Evolutionary conservation across 1,140 invertebrate genomes (phyloP).

Genomic region (Babylonia areolata): DNA sequence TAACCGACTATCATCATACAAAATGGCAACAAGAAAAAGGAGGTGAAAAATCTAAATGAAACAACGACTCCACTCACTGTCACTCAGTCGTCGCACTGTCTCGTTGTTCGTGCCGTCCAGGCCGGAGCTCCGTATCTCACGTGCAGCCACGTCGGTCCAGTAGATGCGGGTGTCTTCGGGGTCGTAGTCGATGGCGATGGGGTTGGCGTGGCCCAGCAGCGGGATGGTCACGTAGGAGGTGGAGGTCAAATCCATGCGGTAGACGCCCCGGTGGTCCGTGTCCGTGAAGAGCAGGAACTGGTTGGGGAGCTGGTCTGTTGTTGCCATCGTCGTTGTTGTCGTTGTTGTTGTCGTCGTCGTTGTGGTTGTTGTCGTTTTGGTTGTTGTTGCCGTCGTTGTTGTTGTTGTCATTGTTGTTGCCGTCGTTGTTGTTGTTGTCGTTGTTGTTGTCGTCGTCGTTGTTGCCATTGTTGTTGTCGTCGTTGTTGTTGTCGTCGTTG

Average conservation of each 20-base stretch:
- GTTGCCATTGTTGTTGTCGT: background rate
- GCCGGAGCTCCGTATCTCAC: slow-evolving; percentile 83
- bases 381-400: too few relatives aligned
- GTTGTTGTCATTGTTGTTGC: too few relatives aligned
- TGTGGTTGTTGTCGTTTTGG: too few relatives aligned
- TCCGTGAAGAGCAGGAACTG: slow-evolving; percentile 64
- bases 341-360: too few relatives aligned
- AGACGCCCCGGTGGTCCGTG: slow-evolving; percentile 49
- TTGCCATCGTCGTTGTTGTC: background rate
- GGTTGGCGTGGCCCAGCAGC: slow-evolving; percentile 52
- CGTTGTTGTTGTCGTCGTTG: too few relatives aligned
- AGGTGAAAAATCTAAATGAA: background rate
- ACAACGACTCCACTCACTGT: slow-evolving; percentile 5
- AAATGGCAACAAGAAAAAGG: background rate
- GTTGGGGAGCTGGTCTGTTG: slow-evolving; percentile 90
- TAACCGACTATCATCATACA: background rate
- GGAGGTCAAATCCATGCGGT: slow-evolving; percentile 59
- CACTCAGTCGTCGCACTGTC: slow-evolving; percentile 36
- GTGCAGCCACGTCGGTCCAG: slow-evolving; percentile 91
- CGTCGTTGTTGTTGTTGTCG: background rate
- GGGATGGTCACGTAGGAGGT: slow-evolving; percentile 58
- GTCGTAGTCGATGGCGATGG: slow-evolving; percentile 94
- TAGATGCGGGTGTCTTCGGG: slow-evolving; percentile 88
- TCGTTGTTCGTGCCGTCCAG: slow-evolving; percentile 81
- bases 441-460: background rate